Evolutionary conservation across 2,888 invertebrate genomes (phyloP).

Genomic region (Chymomyza amoena): DNA sequence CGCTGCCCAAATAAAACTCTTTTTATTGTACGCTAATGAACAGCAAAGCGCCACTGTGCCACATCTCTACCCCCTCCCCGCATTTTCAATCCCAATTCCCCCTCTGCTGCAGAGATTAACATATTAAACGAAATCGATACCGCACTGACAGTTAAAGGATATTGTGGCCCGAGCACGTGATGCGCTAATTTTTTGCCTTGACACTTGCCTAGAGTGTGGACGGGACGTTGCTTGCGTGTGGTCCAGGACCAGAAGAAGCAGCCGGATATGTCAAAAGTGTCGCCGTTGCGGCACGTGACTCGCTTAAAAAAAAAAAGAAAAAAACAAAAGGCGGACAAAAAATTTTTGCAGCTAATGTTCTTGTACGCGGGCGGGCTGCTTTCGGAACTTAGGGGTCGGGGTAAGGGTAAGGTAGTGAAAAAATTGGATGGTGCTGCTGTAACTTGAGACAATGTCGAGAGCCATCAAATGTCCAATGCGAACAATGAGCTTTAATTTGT

Average conservation of each 20-base stretch:
- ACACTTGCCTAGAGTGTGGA: conserved; percentile 60
- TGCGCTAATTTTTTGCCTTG: conserved; percentile 71
- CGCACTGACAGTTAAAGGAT: conserved; percentile 52
- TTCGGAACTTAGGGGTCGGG: conserved; percentile 29
- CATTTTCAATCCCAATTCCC: neutral
- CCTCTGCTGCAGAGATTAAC: conserved; percentile 57
- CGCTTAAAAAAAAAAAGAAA: conserved; percentile 25
- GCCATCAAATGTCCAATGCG: conserved; percentile 34
- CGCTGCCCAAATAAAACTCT: conserved; percentile 48
- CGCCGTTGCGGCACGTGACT: conserved; percentile 65
- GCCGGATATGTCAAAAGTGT: conserved; percentile 73
- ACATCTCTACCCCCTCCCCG: neutral
- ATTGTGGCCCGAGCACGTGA: conserved; percentile 70
- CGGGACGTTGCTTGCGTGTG: conserved; percentile 52
- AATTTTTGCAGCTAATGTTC: neutral
- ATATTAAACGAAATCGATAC: conserved; percentile 72
- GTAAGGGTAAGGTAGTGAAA: neutral
- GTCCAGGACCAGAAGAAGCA: conserved; percentile 33
- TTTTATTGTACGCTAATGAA: conserved; percentile 61
- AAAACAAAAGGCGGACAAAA: conserved; percentile 30
- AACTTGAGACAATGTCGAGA: conserved; percentile 50
- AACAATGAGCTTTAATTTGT: conserved; percentile 64
- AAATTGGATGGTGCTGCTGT: conserved; percentile 26
- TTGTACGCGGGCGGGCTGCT: conserved; percentile 58
- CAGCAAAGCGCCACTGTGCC: conserved; percentile 25